These are phyloP conservation scores for Drosophila peninsularis DNA, from an alignment of 2,888 invertebrate genomes.

Conservation along the genomic window DNA sequence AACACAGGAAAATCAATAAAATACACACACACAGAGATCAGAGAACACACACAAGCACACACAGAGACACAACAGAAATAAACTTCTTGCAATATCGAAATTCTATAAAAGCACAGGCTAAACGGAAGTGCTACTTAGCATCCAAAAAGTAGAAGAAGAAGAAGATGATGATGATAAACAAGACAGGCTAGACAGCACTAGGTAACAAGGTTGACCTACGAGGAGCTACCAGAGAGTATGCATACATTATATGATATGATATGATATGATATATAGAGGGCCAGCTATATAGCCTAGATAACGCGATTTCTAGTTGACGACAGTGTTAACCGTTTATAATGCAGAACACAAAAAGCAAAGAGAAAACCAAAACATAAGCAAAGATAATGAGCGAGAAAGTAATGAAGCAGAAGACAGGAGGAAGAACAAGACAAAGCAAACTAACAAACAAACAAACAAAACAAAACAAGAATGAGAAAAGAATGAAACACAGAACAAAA, in stretches of 20 bases:
- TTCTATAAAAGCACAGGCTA: slow-evolving; percentile 26
- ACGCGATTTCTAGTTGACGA: slow-evolving; percentile 58
- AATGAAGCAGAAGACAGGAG: not conserved
- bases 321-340: slow-evolving; percentile 46
- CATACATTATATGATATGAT: slow-evolving; percentile 53
- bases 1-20: slow-evolving; percentile 22
- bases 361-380: slow-evolving; percentile 39
- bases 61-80: slow-evolving; percentile 14
- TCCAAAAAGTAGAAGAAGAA: slow-evolving; percentile 1
- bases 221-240: slow-evolving; percentile 23
- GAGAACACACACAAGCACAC: slow-evolving; percentile 22
- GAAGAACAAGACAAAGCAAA: slow-evolving; percentile 36
- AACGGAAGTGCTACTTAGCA: slow-evolving; percentile 22
- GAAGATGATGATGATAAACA: not conserved
- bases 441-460: slow-evolving; percentile 20
- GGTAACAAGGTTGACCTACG: slow-evolving; percentile 38
- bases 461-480: slow-evolving; percentile 71
- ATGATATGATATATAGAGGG: slow-evolving; percentile 46
- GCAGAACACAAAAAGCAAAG: slow-evolving; percentile 9
- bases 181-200: slow-evolving; percentile 38
- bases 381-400: slow-evolving; percentile 72
- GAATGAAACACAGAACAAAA: slow-evolving; percentile 54
- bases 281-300: slow-evolving; percentile 70
- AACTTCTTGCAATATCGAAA: slow-evolving; percentile 26
- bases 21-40: slow-evolving; percentile 30